phyloP scores from a whole-genome alignment of 1,140 invertebrate species.

The Diachasma alloeum region DNA sequence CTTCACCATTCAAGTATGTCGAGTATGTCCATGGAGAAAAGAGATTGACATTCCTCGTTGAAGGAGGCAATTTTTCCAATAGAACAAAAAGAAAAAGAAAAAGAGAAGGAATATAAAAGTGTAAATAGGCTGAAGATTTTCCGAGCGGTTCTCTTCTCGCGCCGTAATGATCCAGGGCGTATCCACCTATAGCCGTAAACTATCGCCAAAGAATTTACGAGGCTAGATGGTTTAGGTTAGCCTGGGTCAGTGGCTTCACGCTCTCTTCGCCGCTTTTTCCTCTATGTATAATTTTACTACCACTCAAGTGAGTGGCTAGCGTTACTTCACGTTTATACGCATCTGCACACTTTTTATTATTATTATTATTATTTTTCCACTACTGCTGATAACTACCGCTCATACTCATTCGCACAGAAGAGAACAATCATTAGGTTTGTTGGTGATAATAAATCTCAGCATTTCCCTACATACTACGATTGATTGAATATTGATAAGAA shows the following conservation, averaged over 20 bases:
- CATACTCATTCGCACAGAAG: not conserved
- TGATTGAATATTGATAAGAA: no score
- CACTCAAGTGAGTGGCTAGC: not conserved
- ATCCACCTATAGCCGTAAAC: conserved; percentile 28
- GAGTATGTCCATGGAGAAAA: no score
- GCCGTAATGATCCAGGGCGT: conserved; percentile 32
- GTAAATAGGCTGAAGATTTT: conserved; percentile 1
- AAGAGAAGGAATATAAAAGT: not conserved
- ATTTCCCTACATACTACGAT: no score
- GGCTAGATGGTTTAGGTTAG: conserved; percentile 30
- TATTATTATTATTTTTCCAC: not conserved
- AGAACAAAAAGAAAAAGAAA: not conserved
- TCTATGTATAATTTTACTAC: conserved; percentile 1
- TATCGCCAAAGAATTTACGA: conserved; percentile 35
- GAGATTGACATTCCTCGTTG: not conserved
- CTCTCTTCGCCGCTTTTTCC: not conserved
- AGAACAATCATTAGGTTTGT: not conserved
- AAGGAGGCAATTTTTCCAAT: not conserved
- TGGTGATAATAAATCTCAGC: not conserved
- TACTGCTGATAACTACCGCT: not conserved
- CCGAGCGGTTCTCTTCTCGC: conserved; percentile 22
- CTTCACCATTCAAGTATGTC: no score
- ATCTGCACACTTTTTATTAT: no score
- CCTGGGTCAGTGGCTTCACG: conserved; percentile 26
- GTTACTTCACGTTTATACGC: not conserved